Conservation (phyloP, 2,113 vertebrate species). For the Plotosus lineatus region DNA sequence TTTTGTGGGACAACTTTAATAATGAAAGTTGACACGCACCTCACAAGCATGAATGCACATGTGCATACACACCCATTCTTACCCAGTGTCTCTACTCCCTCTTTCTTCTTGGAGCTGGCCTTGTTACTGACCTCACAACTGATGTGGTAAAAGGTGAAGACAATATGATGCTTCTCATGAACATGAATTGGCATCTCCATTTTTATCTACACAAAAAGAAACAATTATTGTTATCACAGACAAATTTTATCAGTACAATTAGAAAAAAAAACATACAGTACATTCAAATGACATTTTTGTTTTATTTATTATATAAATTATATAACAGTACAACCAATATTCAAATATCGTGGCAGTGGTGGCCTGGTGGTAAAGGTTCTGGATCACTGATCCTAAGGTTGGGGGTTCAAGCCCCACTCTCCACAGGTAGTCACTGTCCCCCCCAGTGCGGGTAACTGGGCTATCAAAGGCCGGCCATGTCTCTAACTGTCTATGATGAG, state of each 20-base stretch:
- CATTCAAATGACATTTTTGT: not conserved
- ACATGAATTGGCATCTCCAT: conserved; percentile 93
- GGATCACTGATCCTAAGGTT: no score
- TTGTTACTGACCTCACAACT: conserved; percentile 96
- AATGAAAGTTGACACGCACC: not conserved
- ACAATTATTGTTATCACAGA: not conserved
- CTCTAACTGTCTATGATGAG: no score
- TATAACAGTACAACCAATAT: not conserved
- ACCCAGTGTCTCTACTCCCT: conserved; percentile 90
- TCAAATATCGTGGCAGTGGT: not conserved
- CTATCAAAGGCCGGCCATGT: no score
- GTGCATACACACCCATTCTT: conserved; percentile 51
- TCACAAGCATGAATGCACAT: not conserved
- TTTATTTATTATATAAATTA: not conserved
- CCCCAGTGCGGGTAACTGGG: no score
- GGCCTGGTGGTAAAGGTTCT: no score
- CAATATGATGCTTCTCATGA: conserved; percentile 93
- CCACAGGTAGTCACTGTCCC: no score
- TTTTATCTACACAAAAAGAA: conserved; percentile 80
- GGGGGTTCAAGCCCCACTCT: no score
- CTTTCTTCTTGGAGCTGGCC: conserved; percentile 87
- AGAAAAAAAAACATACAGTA: not conserved
- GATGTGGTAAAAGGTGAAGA: conserved; percentile 96
- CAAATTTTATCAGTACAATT: not conserved
- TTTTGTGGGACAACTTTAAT: not conserved